A percentile compares a stretch with the other conserved stretches of the same genome.
These are phyloP conservation scores for Ispidina lecontei DNA, from an alignment of 2,797 vertebrate species.

Conservation along the genomic window DNA sequence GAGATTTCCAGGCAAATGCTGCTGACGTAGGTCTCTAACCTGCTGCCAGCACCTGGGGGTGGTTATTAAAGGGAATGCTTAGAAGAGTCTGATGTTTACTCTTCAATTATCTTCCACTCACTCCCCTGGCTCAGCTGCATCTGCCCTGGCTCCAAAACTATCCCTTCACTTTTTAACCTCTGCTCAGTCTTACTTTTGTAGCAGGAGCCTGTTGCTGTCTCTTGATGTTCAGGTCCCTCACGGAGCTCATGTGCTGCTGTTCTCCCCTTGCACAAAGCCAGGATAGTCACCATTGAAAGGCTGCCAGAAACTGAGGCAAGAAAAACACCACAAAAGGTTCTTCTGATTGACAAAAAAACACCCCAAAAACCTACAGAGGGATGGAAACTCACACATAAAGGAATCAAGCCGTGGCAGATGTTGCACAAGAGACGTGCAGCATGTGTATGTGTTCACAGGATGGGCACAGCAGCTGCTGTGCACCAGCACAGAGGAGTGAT, in stretches of 20 bases:
- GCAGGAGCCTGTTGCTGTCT: neutral
- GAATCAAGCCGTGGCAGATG: fast-evolving
- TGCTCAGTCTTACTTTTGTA: neutral
- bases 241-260: neutral
- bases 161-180: neutral
- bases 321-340: neutral
- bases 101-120: neutral
- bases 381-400: neutral
- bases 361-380: neutral
- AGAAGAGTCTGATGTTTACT: neutral
- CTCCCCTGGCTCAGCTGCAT: neutral
- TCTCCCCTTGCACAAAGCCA: neutral
- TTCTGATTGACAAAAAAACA: neutral
- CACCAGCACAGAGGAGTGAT: neutral
- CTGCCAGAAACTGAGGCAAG: neutral
- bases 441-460: fast-evolving
- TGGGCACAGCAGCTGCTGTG: neutral
- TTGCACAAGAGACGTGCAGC: neutral
- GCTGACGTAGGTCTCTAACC: neutral
- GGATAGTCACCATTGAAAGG: neutral
- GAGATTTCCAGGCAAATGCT: neutral
- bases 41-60: neutral
- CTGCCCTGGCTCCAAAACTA: neutral
- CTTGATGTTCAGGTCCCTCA: neutral
- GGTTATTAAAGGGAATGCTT: neutral